These are phyloP conservation scores for Tipula vernalis DNA, from an alignment of 2,888 invertebrate species.

Conservation along the genomic window DNA sequence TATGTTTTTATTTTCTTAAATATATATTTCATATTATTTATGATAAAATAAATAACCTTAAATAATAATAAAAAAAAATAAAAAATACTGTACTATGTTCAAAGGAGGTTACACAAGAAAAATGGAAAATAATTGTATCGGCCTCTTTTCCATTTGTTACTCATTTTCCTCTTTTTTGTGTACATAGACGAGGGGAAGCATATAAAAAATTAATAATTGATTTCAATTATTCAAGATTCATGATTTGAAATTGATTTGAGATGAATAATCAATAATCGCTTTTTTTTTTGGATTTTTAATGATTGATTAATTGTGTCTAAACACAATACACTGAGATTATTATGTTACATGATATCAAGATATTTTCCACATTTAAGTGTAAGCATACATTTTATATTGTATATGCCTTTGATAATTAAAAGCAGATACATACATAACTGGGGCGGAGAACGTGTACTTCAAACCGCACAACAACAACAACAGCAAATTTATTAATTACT, in stretches of 20 bases:
- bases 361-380: neutral
- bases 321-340: neutral
- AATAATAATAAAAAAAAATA: neutral
- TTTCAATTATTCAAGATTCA: slow-evolving; percentile 4
- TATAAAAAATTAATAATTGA: neutral
- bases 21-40: neutral
- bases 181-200: neutral
- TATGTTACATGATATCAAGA: neutral
- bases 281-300: neutral
- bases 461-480: neutral
- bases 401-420: neutral
- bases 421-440: neutral
- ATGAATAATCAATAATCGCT: neutral
- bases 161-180: neutral
- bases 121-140: neutral
- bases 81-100: neutral
- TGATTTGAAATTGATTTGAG: slow-evolving; percentile 4
- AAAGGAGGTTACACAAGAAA: neutral
- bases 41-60: slow-evolving; percentile 4
- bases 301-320: neutral
- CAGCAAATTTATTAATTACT: neutral
- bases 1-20: neutral
- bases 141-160: neutral
- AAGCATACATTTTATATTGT: neutral
- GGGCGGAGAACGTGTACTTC: neutral